Percentiles rank a stretch among this genome's conserved stretches.
These are phyloP conservation scores for Trididemnum miniatum DNA, from an alignment of 23 tunicate species.

Conservation along the genomic window DNA sequence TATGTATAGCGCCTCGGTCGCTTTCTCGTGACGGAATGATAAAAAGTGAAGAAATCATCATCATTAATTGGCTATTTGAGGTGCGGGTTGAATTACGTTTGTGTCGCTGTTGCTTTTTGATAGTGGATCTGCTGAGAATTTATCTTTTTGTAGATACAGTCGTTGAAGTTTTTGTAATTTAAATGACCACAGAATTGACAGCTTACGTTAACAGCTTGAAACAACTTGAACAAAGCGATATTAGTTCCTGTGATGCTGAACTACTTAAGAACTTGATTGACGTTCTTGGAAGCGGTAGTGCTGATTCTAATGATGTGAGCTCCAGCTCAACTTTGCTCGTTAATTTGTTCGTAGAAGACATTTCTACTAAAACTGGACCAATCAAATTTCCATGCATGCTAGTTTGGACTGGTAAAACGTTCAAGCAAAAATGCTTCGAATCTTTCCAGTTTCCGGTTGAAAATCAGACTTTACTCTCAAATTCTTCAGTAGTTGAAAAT, in stretches of 20 bases:
- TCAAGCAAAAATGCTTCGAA: constrained; percentile 11
- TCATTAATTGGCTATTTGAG: no score
- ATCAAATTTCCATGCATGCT: constrained; percentile 16
- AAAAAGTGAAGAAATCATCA: no score
- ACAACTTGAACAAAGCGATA: neutral
- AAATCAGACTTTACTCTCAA: neutral
- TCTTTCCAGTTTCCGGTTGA: constrained; percentile 3
- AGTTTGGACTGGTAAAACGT: constrained; percentile 3
- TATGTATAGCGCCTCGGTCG: no score
- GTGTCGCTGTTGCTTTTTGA: neutral
- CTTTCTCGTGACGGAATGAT: no score
- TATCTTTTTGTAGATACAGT: no score
- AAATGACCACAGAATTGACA: no score
- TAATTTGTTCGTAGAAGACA: constrained; percentile 6
- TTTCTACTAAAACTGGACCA: neutral
- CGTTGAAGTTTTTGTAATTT: no score
- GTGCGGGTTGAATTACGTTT: neutral
- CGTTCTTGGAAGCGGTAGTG: neutral
- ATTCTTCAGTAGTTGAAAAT: neutral
- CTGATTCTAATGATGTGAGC: neutral
- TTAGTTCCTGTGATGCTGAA: neutral
- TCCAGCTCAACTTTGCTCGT: neutral
- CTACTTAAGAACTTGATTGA: neutral
- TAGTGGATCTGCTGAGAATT: neutral
- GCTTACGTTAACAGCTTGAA: neutral